Base-by-base conservation (phyloP, 1,140 invertebrate genomes). In the Ctenoplectra terminalis region DNA sequence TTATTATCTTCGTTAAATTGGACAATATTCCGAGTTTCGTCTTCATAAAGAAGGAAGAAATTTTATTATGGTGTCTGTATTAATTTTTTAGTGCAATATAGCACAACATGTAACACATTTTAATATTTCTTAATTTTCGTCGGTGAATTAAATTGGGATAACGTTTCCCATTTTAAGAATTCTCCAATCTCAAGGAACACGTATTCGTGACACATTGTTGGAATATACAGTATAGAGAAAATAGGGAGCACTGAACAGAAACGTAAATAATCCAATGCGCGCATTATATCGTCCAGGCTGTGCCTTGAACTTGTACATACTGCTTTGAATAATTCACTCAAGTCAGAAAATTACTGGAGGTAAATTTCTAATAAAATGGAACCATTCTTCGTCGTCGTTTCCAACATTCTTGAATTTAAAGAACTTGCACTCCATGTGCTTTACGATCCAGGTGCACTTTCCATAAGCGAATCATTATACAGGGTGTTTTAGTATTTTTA, bases 241-340 rank as follows among this genome's bases (percentile, higher is more conserved):
- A 29, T 40, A 40, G 67, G 64, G 29, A 48, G 40, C 26, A 54
- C 34, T 40, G 58, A 64, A 76, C 63, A 69, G 67, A 56, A 77
- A 76, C 83, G 76, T 86, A 85, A 86, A 86, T 86, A 86, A 85
- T 34, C 54, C 64, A 46, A 23, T 29, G 17, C 64, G 15, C 60
- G 70, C 61, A 82, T 86, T 86, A 85, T 86, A 72, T 85, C 58
- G 64, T 13, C 29, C 37, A 23, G 8, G 7, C 29, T 66, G 63
- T 20, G 63, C 63, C 64, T 46, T 46, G 23, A 60, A 71, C 31
- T 58, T 52, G n/a, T 29, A 84, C 52, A 52, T 84, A 56, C 48
- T 52, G 46, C 29, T 11, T 69, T n/a, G 26, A 69, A 69, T 50
- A 37, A 20, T 15, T 67, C 64, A 46, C 26, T 11, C 9, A 2